phyloP scores from a whole-genome alignment of 1,140 invertebrate species.

The Bombus superbus region DNA sequence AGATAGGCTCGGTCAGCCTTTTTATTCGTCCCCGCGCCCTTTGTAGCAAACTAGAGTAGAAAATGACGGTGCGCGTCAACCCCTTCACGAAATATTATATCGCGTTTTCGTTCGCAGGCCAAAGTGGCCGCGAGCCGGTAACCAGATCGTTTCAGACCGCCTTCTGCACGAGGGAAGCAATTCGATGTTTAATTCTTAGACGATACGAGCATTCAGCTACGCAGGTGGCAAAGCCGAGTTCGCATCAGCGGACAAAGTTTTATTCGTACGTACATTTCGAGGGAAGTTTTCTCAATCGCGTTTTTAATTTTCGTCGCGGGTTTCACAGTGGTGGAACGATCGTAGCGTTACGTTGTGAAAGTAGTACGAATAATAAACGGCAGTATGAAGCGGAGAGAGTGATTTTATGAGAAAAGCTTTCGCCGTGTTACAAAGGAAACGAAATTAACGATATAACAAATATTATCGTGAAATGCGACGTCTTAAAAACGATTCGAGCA shows the following conservation, averaged over 20 bases:
- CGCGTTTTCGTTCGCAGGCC: conserved; percentile 11
- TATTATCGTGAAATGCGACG: too few species aligned
- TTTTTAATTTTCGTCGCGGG: background rate
- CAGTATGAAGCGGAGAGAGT: background rate
- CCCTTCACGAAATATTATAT: conserved; percentile 46
- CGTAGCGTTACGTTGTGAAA: background rate
- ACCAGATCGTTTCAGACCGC: conserved; percentile 17
- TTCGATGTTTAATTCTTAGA: conserved; percentile 49
- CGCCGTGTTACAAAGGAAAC: background rate
- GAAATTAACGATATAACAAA: too few species aligned
- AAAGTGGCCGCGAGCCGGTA: conserved; percentile 52
- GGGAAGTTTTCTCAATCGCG: background rate
- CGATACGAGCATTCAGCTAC: background rate
- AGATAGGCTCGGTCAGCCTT: conserved; percentile 33
- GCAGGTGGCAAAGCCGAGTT: background rate
- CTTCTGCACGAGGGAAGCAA: conserved; percentile 21
- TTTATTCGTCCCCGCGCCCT: conserved; percentile 12
- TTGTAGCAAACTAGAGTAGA: conserved; percentile 35
- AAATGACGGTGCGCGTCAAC: conserved; percentile 34
- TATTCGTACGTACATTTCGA: background rate
- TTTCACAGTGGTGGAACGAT: background rate
- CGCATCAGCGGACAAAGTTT: background rate
- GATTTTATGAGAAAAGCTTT: background rate
- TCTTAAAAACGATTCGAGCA: background rate
- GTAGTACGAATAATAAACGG: background rate